Percentiles rank a stretch among this genome's conserved stretches.
phyloP scores from a whole-genome alignment of 2,797 vertebrate genomes.

The Syngnathus rostellatus region DNA sequence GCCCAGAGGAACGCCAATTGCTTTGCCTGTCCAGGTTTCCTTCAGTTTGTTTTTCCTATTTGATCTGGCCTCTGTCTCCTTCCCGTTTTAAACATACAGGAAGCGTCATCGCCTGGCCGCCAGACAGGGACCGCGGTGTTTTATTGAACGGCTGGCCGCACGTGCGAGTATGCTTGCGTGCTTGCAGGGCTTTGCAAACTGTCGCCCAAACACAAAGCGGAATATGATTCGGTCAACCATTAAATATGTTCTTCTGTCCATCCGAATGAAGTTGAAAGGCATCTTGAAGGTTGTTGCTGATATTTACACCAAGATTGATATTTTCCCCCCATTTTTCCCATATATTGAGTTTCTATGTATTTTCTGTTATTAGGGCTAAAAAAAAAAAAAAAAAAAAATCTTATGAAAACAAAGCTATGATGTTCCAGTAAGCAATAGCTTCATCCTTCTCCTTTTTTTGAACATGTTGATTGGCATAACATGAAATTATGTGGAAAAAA shows the following conservation, averaged over 20 bases:
- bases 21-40: slow-evolving; percentile 36
- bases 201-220: not conserved
- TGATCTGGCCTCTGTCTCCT: slow-evolving; percentile 23
- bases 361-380: no score
- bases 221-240: not conserved
- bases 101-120: not conserved
- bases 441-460: no score
- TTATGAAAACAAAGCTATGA: no score
- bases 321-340: not conserved
- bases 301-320: not conserved
- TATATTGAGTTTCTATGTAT: no score
- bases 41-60: slow-evolving; percentile 31
- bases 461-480: no score
- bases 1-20: slow-evolving; percentile 28
- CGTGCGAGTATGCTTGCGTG: not conserved
- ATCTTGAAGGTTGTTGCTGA: not conserved
- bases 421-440: no score
- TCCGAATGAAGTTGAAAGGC: not conserved
- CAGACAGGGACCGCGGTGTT: not conserved
- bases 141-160: not conserved
- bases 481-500: no score
- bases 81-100: not conserved
- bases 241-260: not conserved
- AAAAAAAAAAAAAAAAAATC: no score
- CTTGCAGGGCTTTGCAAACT: not conserved